A percentile compares a stretch with the other conserved stretches of the same genome.
These are phyloP conservation scores for Lycodopsis pacificus DNA, from an alignment of 2,797 vertebrate species.

Conservation along the genomic window DNA sequence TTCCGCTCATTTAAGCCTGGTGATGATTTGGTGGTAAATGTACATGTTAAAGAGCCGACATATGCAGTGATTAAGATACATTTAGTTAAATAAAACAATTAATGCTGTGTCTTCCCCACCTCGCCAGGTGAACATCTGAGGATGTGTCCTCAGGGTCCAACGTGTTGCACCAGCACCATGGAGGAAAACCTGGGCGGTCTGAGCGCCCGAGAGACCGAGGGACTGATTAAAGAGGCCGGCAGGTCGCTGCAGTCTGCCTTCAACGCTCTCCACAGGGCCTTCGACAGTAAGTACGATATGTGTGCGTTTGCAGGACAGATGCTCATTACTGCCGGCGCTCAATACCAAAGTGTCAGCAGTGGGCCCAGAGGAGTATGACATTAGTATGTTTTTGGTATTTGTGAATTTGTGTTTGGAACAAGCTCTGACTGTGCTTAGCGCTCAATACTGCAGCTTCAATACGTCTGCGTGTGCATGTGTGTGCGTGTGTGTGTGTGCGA, in stretches of 20 bases:
- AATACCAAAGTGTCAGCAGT: constrained; percentile 36
- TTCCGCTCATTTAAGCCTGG: neutral
- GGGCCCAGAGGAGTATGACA: constrained; percentile 53
- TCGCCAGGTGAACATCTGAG: constrained; percentile 92
- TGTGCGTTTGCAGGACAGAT: constrained; percentile 26
- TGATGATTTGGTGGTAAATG: neutral
- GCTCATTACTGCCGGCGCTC: constrained; percentile 63
- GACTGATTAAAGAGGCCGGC: constrained; percentile 89
- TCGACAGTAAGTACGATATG: constrained; percentile 88
- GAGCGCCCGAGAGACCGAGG: constrained; percentile 90
- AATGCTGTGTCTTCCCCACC: neutral
- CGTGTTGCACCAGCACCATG: constrained; percentile 95
- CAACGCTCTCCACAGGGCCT: constrained; percentile 88
- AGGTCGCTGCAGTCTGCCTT: constrained; percentile 88
- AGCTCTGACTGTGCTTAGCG: constrained; percentile 38
- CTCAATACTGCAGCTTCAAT: constrained; percentile 41
- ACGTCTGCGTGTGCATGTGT: constrained; percentile 15
- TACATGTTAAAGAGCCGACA: neutral
- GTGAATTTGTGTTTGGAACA: constrained; percentile 55
- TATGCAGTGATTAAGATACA: constrained; percentile 6
- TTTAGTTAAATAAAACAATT: constrained; percentile 7
- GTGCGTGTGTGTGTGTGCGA: constrained; percentile 11
- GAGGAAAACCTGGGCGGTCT: constrained; percentile 92
- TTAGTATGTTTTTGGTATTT: constrained; percentile 54
- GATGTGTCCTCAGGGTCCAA: constrained; percentile 93